Conservation (phyloP, 2,797 vertebrate species). For the Helarctos malayanus region DNA sequence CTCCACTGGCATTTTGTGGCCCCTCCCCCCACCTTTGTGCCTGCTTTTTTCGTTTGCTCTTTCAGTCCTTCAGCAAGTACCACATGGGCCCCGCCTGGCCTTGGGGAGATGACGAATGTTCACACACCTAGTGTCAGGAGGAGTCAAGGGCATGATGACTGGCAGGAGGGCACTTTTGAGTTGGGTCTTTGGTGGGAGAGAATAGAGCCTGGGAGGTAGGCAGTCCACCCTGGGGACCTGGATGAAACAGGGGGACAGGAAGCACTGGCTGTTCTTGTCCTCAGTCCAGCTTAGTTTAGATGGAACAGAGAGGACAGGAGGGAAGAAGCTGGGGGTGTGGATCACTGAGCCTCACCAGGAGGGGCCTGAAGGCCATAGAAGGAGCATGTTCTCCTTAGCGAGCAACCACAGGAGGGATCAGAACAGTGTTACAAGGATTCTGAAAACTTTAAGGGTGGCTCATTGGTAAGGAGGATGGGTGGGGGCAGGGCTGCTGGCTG, state of each 20-base stretch:
- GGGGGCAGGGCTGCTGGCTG: not conserved
- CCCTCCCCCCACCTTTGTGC: not conserved
- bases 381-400: not conserved
- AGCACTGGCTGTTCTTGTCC: not conserved
- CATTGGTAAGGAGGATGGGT: not conserved
- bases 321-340: not conserved
- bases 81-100: not conserved
- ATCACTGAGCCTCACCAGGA: not conserved
- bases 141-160: not conserved
- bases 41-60: not conserved
- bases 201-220: not conserved
- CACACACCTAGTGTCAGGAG: not conserved
- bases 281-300: not conserved
- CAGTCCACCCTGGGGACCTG: not conserved
- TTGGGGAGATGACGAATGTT: not conserved
- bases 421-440: not conserved
- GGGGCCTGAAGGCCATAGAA: not conserved
- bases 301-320: not conserved
- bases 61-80: not conserved
- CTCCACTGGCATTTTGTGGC: not conserved
- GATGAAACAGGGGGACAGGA: not conserved
- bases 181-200: constrained; percentile 2
- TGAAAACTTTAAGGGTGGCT: not conserved
- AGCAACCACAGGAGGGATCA: not conserved
- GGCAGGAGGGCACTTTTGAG: not conserved